A percentile compares a stretch with the other conserved stretches of the same genome.
These are phyloP conservation scores for Lampropteryx suffumata DNA, from an alignment of 2,888 invertebrate species.

Conservation along the genomic window DNA sequence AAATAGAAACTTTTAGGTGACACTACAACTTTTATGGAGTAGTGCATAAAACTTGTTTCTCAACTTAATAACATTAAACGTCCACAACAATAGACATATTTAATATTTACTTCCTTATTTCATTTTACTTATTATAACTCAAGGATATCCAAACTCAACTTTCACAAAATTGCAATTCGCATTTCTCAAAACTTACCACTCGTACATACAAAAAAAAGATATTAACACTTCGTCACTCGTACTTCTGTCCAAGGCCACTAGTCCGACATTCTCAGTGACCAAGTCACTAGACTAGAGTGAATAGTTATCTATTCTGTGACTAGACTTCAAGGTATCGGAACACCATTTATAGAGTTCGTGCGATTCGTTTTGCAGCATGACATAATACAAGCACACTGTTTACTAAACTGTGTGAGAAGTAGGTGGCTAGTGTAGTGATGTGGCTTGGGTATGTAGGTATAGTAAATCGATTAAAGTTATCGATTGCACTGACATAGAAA, in stretches of 20 bases:
- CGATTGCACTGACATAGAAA: slow-evolving; percentile 1
- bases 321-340: slow-evolving; percentile 31
- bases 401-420: slow-evolving; percentile 2
- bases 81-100: too few species aligned
- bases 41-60: too few species aligned
- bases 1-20: too few species aligned
- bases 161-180: too few species aligned
- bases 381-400: slow-evolving; percentile 37
- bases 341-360: slow-evolving; percentile 41
- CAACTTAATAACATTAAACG: too few species aligned
- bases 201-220: too few species aligned
- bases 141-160: too few species aligned
- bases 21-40: too few species aligned
- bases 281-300: slow-evolving; percentile 7
- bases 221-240: background rate
- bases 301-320: slow-evolving; percentile 1
- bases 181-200: background rate
- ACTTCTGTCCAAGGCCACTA: slow-evolving; percentile 16
- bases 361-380: slow-evolving; percentile 54
- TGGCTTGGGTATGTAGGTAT: too few species aligned
- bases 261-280: slow-evolving; percentile 21
- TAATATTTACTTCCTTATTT: too few species aligned
- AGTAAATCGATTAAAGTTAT: slow-evolving; percentile 5
- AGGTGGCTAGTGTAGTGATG: background rate
- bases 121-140: too few species aligned